These are phyloP conservation scores for Netelia inedita DNA, from an alignment of 2,888 invertebrate genomes.

Conservation along the genomic window DNA sequence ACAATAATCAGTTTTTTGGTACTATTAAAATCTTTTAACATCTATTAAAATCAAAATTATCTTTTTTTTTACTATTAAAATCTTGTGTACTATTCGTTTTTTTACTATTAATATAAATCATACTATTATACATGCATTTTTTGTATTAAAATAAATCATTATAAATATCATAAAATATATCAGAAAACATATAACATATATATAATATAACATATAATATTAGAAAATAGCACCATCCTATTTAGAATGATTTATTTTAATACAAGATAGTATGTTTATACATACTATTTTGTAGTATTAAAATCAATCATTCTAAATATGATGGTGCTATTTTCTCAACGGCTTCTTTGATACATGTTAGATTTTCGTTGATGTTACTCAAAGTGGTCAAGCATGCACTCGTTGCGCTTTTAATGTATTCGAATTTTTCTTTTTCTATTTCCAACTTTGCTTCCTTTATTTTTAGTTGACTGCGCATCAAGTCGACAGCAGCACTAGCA, in stretches of 20 bases:
- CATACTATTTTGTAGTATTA: neutral
- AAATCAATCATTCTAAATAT: neutral
- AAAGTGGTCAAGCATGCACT: neutral
- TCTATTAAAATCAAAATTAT: no score
- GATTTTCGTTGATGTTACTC: neutral
- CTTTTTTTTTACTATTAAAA: no score
- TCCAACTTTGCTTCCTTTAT: neutral
- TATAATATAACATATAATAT: no score
- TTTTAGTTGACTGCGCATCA: neutral
- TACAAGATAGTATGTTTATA: no score
- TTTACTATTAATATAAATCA: no score
- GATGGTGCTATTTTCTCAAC: conserved; percentile 4
- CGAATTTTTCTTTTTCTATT: neutral
- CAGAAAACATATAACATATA: no score
- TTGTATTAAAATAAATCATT: neutral
- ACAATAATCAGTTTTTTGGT: neutral
- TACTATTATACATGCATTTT: no score
- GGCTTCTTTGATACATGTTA: neutral
- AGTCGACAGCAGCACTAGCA: neutral
- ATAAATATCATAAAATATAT: no score
- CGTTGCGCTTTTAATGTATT: neutral
- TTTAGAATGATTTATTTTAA: no score
- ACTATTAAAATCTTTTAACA: neutral
- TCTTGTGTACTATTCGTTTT: no score
- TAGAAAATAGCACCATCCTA: no score